These are phyloP conservation scores for Hippasteria phrygiana DNA, from an alignment of 53 echinoderm and acorn worm species.

Conservation along the genomic window DNA sequence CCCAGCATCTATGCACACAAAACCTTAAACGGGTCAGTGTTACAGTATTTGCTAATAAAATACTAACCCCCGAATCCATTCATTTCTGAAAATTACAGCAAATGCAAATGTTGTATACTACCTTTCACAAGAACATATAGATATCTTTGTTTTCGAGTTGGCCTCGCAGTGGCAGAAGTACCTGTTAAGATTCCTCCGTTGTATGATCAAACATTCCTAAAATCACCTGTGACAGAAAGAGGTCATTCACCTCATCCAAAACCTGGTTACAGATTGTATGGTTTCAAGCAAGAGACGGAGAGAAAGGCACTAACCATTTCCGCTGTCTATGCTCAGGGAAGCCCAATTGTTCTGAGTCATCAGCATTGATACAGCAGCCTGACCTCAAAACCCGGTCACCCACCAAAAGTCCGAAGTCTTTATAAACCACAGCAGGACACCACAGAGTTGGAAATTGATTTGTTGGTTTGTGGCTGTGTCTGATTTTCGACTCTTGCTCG, in stretches of 20 bases:
- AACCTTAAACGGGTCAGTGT: no score
- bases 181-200: not conserved
- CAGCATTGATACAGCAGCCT: not conserved
- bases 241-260: not conserved
- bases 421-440: not conserved
- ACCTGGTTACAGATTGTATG: not conserved
- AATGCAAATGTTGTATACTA: no score
- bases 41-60: no score
- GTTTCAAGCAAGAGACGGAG: not conserved
- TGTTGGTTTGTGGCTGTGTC: not conserved
- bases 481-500: not conserved
- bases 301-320: no score
- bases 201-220: not conserved
- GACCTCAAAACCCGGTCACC: not conserved
- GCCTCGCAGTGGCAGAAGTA: no score
- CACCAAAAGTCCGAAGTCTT: not conserved
- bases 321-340: not conserved
- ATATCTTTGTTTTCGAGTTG: no score
- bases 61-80: no score
- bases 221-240: not conserved
- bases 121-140: no score
- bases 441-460: not conserved
- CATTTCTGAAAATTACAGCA: no score
- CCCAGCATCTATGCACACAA: no score
- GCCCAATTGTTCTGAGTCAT: not conserved